Conservation (phyloP, 2,888 invertebrate species). For the Brachyopa scutellaris region DNA sequence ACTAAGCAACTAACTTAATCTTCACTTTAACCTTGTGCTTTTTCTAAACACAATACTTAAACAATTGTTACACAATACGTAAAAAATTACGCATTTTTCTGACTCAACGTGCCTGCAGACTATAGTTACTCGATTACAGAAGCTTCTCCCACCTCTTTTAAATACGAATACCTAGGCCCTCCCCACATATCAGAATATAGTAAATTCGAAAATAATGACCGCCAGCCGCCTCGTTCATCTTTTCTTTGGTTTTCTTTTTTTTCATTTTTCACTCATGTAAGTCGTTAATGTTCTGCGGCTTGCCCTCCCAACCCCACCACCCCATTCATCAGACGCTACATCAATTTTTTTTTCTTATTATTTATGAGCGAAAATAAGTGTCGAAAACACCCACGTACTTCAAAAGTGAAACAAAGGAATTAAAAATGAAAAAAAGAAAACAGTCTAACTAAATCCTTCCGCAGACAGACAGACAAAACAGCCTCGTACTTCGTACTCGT, state of each 20-base stretch:
- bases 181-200: constrained; percentile 18
- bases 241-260: constrained; percentile 29
- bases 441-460: constrained; percentile 47
- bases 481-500: background rate
- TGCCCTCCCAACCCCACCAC: constrained; percentile 16
- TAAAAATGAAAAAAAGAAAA: constrained; percentile 11
- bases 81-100: no score
- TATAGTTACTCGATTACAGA: no score
- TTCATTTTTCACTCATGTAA: constrained; percentile 23
- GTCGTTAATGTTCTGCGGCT: constrained; percentile 28
- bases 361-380: constrained; percentile 72
- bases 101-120: no score
- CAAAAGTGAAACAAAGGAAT: constrained; percentile 45
- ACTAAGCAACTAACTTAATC: no score
- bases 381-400: constrained; percentile 71
- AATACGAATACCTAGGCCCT: no score
- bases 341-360: constrained; percentile 58
- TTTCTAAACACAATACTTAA: no score
- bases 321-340: constrained; percentile 62
- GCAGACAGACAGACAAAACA: constrained; percentile 52
- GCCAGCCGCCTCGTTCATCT: constrained; percentile 11
- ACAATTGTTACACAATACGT: no score
- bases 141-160: no score
- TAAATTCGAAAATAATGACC: constrained; percentile 62
- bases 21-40: no score